Percentiles rank a stretch among this genome's conserved stretches.
Conservation (phyloP, 2,113 vertebrate genomes). For the Anas platyrhynchos region DNA sequence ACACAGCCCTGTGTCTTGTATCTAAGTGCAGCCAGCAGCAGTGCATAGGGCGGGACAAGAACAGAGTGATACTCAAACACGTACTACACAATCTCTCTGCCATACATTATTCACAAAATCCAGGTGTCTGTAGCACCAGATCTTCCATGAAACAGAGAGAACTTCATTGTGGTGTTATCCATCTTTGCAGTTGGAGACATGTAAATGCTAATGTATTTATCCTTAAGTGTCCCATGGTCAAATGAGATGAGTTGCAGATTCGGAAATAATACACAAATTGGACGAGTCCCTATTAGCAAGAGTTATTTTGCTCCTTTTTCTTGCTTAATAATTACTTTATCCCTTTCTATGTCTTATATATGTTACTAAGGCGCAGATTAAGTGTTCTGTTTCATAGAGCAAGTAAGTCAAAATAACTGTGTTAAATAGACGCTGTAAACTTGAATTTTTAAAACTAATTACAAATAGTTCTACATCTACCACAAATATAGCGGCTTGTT, state of each 20-base stretch:
- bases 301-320: neutral
- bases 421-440: neutral
- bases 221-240: neutral
- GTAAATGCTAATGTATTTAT: neutral
- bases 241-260: neutral
- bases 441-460: neutral
- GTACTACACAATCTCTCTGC: too few relatives aligned
- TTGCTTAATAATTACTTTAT: neutral
- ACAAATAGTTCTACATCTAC: neutral
- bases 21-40: too few relatives aligned
- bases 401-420: neutral
- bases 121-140: too few relatives aligned
- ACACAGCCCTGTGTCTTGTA: too few relatives aligned
- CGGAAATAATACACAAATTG: neutral
- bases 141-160: neutral
- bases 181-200: too few relatives aligned
- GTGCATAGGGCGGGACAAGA: too few relatives aligned
- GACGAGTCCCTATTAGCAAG: rapidly evolving
- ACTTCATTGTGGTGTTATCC: neutral
- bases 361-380: too few relatives aligned
- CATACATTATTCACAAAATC: too few relatives aligned
- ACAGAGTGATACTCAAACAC: too few relatives aligned
- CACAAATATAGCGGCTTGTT: neutral
- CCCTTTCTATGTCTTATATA: neutral
- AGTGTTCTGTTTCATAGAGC: neutral